Evolutionary conservation across 2,113 vertebrate genomes (phyloP).

Genomic region (Vidua chalybeata): DNA sequence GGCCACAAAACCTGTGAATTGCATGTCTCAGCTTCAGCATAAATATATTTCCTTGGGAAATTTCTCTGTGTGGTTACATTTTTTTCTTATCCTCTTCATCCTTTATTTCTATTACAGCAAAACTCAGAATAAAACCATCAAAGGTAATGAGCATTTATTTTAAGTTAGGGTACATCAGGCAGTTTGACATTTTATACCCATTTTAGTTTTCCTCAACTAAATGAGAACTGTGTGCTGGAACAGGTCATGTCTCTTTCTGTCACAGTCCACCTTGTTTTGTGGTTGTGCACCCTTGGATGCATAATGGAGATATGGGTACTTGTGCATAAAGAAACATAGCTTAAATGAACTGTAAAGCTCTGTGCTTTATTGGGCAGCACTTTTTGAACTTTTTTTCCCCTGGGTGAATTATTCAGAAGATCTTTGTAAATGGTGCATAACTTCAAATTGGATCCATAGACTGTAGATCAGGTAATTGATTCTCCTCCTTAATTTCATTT

Average conservation of each 20-base stretch:
- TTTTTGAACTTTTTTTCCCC: background rate
- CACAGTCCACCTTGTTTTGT: slow-evolving; percentile 68
- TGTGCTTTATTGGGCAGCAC: slow-evolving; percentile 53
- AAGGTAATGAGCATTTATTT: slow-evolving; percentile 17
- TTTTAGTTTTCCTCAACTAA: slow-evolving; percentile 44
- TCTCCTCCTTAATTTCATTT: slow-evolving; percentile 17
- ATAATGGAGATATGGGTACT: slow-evolving; percentile 43
- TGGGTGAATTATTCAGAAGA: slow-evolving; percentile 51
- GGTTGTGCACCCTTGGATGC: slow-evolving; percentile 49
- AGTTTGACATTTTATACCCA: slow-evolving; percentile 47
- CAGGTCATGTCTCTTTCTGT: slow-evolving; percentile 65
- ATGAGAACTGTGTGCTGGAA: slow-evolving; percentile 54
- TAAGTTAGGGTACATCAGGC: slow-evolving; percentile 15
- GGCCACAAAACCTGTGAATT: background rate
- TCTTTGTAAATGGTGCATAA: slow-evolving; percentile 41
- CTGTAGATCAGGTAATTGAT: slow-evolving; percentile 20
- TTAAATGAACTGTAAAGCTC: slow-evolving; percentile 66
- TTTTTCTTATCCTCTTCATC: background rate
- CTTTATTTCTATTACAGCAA: background rate
- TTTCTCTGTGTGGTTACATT: background rate
- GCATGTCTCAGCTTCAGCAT: background rate
- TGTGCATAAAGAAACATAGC: slow-evolving; percentile 62
- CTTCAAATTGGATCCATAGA: slow-evolving; percentile 38
- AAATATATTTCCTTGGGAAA: background rate
- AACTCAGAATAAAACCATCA: background rate